phyloP scores from a whole-genome alignment of 2,113 vertebrate species.

The Mohoua ochrocephala region DNA sequence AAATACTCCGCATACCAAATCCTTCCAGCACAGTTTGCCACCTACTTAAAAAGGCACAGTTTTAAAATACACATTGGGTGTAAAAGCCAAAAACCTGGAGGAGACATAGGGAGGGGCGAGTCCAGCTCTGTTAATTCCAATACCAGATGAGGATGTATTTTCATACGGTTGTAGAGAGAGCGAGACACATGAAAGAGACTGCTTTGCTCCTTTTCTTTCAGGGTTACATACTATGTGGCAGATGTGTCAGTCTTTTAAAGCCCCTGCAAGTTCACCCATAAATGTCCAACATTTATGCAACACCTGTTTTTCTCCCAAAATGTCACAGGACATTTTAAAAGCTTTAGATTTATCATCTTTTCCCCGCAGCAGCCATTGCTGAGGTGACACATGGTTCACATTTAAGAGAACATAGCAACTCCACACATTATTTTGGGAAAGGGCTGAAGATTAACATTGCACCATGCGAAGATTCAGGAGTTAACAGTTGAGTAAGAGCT shows the following conservation, averaged over 20 bases:
- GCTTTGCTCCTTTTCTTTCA: constrained; percentile 42
- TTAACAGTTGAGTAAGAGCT: constrained; percentile 29
- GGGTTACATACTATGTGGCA: constrained; percentile 57
- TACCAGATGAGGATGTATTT: constrained; percentile 63
- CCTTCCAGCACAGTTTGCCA: constrained; percentile 56
- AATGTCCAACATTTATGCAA: constrained; percentile 61
- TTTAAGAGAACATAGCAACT: constrained; percentile 50
- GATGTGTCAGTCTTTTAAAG: constrained; percentile 62
- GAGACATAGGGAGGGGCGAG: neutral
- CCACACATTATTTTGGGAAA: constrained; percentile 50
- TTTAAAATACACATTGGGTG: constrained; percentile 53
- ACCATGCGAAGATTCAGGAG: constrained; percentile 47
- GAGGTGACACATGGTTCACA: constrained; percentile 61
- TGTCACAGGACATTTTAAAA: constrained; percentile 56
- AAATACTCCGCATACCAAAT: constrained; percentile 27
- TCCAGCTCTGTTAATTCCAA: constrained; percentile 49
- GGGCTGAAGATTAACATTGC: constrained; percentile 44
- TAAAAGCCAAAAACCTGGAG: constrained; percentile 42
- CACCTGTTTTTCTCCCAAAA: constrained; percentile 62
- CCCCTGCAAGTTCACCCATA: constrained; percentile 54
- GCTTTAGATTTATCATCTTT: constrained; percentile 59
- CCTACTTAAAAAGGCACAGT: constrained; percentile 56
- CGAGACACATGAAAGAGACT: constrained; percentile 31
- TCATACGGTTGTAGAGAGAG: constrained; percentile 2
- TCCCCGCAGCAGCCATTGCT: constrained; percentile 18